Evolutionary conservation across 2,888 invertebrate genomes (phyloP).

Genomic region (Vannuccia rotundouncinata): DNA sequence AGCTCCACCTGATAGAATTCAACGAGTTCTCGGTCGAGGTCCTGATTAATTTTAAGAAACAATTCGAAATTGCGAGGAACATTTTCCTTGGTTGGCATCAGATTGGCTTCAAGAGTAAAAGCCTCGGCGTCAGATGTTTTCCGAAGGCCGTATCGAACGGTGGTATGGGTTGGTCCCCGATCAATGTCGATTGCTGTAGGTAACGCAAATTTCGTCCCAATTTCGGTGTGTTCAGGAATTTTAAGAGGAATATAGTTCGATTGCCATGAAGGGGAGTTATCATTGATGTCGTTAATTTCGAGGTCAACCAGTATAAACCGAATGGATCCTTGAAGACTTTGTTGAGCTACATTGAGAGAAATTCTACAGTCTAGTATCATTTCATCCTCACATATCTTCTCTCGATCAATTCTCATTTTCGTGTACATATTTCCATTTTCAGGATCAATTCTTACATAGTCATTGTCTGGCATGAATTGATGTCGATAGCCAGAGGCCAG

Average conservation of each 20-base stretch:
- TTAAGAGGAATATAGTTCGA: not conserved
- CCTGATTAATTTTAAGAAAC: constrained; percentile 27
- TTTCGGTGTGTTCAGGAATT: constrained; percentile 32
- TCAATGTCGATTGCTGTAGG: constrained; percentile 33
- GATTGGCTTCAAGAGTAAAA: constrained; percentile 9
- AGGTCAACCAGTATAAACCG: constrained; percentile 32
- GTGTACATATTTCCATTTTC: constrained; percentile 36
- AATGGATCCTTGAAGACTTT: constrained; percentile 4
- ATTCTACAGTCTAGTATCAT: not conserved
- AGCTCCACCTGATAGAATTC: constrained; percentile 28
- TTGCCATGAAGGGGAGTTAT: constrained; percentile 34
- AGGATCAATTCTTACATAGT: constrained; percentile 14
- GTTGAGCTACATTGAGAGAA: not conserved
- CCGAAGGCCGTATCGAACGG: constrained; percentile 6
- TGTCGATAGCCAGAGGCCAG: not conserved
- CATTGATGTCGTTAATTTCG: constrained; percentile 33
- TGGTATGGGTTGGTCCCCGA: constrained; percentile 34
- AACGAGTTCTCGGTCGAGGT: constrained; percentile 34
- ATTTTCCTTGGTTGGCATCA: constrained; percentile 1
- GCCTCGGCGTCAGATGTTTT: not conserved
- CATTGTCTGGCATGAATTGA: constrained; percentile 22
- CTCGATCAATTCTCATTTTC: constrained; percentile 37
- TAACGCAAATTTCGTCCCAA: constrained; percentile 28
- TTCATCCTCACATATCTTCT: constrained; percentile 32
- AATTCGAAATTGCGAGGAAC: constrained; percentile 22